Conservation (phyloP, 2,888 invertebrate species). For the Hirtodrosophila confusa region DNA sequence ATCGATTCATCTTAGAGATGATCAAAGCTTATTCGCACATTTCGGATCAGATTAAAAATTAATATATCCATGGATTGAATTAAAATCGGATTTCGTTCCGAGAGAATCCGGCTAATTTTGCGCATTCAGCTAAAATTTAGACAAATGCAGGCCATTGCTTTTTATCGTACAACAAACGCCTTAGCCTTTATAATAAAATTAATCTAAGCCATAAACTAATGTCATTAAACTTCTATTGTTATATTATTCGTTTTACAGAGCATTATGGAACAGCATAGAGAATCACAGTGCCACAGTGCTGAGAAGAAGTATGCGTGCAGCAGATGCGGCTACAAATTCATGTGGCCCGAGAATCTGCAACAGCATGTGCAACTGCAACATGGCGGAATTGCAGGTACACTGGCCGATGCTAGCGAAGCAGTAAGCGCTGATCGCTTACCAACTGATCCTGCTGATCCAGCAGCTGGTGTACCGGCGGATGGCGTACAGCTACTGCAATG, state of each 20-base stretch:
- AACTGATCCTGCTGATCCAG: conserved; percentile 2
- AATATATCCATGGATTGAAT: too few relatives aligned
- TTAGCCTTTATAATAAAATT: too few relatives aligned
- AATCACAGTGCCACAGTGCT: conserved; percentile 82
- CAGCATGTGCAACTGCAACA: conserved; percentile 73
- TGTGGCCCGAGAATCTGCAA: conserved; percentile 82
- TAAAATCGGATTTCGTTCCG: too few relatives aligned
- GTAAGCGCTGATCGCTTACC: conserved; percentile 9
- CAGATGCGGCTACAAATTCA: conserved; percentile 81
- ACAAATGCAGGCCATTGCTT: too few relatives aligned
- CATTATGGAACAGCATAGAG: conserved; percentile 86
- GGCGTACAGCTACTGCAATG: conserved; percentile 82
- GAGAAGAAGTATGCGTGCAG: conserved; percentile 77
- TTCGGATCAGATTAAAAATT: too few relatives aligned
- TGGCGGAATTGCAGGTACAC: conserved; percentile 44
- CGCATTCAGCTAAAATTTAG: too few relatives aligned
- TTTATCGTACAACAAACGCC: too few relatives aligned
- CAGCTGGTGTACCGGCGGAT: conserved; percentile 17
- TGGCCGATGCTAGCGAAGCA: background rate
- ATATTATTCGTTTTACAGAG: conserved; percentile 77
- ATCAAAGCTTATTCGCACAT: too few relatives aligned
- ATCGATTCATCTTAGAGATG: too few relatives aligned
- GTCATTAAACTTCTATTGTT: too few relatives aligned
- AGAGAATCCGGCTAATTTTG: too few relatives aligned
- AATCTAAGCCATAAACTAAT: too few relatives aligned